These are phyloP conservation scores for Halocynthia aurantium DNA, from an alignment of 23 tunicate genomes.

Conservation along the genomic window DNA sequence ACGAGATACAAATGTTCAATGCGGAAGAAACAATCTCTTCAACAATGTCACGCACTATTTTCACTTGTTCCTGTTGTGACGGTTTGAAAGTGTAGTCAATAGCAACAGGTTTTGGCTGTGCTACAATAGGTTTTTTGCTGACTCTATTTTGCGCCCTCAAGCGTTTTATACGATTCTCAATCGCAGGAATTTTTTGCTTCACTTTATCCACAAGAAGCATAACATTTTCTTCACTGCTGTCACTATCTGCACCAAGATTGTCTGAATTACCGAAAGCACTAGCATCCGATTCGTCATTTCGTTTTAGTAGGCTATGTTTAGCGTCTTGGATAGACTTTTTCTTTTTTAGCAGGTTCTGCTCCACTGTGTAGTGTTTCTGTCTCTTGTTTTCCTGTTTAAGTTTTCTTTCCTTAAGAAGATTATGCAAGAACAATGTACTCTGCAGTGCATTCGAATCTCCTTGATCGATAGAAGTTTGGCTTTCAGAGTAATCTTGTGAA, in stretches of 20 bases:
- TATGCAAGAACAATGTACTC: slow-evolving; percentile 23
- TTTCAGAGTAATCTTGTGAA: background rate
- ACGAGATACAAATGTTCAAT: slow-evolving; percentile 12
- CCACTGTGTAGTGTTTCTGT: slow-evolving; percentile 15
- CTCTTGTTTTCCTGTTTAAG: slow-evolving; percentile 11
- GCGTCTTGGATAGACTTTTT: slow-evolving; percentile 16
- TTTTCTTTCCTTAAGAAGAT: slow-evolving; percentile 22
- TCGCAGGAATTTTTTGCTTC: slow-evolving; percentile 22
- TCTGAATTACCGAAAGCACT: background rate
- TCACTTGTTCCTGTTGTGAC: slow-evolving; percentile 25
- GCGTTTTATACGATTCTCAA: slow-evolving; percentile 23
- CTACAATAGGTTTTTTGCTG: background rate
- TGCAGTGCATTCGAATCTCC: slow-evolving; percentile 2
- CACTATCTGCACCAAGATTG: background rate
- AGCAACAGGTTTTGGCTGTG: background rate
- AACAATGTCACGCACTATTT: slow-evolving; percentile 27
- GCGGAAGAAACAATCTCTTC: slow-evolving; percentile 19
- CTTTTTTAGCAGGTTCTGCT: slow-evolving; percentile 25
- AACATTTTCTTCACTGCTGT: slow-evolving; percentile 28
- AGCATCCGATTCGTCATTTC: background rate
- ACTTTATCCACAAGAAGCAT: slow-evolving; percentile 21
- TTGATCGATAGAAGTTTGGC: background rate
- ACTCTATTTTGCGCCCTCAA: slow-evolving; percentile 22
- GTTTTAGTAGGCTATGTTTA: background rate
- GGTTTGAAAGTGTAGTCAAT: slow-evolving; percentile 30